Evolutionary conservation across 2,888 invertebrate genomes (phyloP).

Genomic region (Epsilonema sp.): DNA sequence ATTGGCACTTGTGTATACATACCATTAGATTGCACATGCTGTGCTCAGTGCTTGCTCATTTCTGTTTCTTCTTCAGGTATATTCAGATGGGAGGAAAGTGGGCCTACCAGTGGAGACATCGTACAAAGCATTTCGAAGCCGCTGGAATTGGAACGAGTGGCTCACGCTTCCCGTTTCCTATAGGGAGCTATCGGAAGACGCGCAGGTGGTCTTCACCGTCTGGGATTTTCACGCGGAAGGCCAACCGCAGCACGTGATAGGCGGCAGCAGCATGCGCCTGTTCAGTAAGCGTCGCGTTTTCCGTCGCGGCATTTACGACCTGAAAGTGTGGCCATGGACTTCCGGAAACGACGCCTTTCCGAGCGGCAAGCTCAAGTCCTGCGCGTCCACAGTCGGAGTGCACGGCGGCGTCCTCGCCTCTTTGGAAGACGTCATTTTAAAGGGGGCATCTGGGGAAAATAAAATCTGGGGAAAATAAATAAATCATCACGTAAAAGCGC

Average conservation of each 20-base stretch:
- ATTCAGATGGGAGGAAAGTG: conserved; percentile 55
- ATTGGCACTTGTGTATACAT: too few species aligned
- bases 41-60: too few species aligned
- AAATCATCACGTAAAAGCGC: too few species aligned
- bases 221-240: conserved; percentile 75
- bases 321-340: conserved; percentile 65
- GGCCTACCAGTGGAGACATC: conserved; percentile 68
- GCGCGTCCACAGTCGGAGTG: not conserved
- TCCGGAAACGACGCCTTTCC: conserved; percentile 56
- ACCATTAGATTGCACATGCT: too few species aligned
- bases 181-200: conserved; percentile 68
- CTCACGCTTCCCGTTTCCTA: conserved; percentile 67
- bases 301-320: conserved; percentile 58
- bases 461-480: too few species aligned
- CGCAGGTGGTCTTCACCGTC: conserved; percentile 64
- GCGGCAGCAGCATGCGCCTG: conserved; percentile 72
- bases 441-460: too few species aligned
- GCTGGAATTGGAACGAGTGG: conserved; percentile 99
- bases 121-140: conserved; percentile 69
- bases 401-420: not conserved
- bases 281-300: conserved; percentile 86
- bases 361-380: conserved; percentile 34
- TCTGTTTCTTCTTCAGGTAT: too few species aligned
- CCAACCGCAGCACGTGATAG: conserved; percentile 59
- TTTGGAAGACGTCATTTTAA: not conserved